A percentile compares a stretch with the other conserved stretches of the same genome.
phyloP scores from a whole-genome alignment of 2,113 vertebrate genomes.

The Chloropsis hardwickii region DNA sequence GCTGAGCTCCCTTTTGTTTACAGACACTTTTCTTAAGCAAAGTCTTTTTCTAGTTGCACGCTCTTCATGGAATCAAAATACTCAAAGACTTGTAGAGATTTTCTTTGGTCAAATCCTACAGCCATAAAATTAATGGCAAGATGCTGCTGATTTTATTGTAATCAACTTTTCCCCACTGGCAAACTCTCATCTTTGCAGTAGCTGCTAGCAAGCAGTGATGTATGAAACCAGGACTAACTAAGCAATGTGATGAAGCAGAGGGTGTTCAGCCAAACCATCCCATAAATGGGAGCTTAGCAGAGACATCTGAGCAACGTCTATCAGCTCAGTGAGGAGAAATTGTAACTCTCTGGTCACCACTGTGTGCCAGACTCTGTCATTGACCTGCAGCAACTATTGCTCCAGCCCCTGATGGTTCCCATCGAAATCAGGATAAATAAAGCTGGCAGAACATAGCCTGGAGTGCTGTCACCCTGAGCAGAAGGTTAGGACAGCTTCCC shows the following conservation, averaged over 20 bases:
- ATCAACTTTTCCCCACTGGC: not conserved
- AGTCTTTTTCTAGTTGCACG: not conserved
- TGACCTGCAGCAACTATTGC: accelerated
- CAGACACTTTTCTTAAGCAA: not conserved
- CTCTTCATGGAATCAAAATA: not conserved
- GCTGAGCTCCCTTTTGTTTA: not conserved
- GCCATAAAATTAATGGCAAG: not conserved
- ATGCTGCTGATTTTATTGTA: not conserved
- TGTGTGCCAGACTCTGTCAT: not conserved
- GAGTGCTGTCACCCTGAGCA: not conserved
- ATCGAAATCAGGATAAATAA: not conserved
- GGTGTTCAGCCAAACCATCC: not conserved
- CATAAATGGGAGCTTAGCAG: not conserved
- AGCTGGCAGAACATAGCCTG: not conserved
- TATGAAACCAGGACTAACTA: not conserved
- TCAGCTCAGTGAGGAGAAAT: not conserved
- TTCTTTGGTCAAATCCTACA: not conserved
- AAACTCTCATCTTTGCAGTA: not conserved
- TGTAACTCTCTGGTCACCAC: not conserved
- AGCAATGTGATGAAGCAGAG: not conserved
- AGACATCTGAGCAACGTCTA: not conserved
- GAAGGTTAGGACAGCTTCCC: not conserved
- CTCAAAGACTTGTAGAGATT: not conserved
- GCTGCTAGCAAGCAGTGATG: not conserved
- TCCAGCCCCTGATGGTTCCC: not conserved